These are phyloP conservation scores for Lasioglossum pauxillum DNA, from an alignment of 2,888 invertebrate species.

Conservation along the genomic window DNA sequence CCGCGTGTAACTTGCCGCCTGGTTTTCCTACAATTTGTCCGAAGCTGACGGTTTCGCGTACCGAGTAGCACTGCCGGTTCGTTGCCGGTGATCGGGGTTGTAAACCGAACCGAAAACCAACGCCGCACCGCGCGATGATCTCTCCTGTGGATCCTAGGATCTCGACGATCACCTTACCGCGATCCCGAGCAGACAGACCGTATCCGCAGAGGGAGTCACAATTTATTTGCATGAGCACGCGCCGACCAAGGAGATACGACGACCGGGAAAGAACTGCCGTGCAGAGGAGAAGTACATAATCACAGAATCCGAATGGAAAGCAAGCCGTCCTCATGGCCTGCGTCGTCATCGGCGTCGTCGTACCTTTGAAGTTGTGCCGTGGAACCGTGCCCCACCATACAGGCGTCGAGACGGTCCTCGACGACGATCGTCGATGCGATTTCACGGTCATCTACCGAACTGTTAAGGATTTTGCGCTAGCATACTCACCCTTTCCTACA, in stretches of 20 bases:
- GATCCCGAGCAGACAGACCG: slow-evolving; percentile 7
- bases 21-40: neutral
- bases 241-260: slow-evolving; percentile 59
- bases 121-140: neutral
- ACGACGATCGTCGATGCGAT: neutral
- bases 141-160: neutral
- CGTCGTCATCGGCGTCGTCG: slow-evolving; percentile 23
- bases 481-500: neutral
- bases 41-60: slow-evolving; percentile 8
- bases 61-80: neutral
- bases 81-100: neutral
- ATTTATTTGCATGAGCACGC: slow-evolving; percentile 36
- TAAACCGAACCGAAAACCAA: neutral
- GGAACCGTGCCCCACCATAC: slow-evolving; percentile 40
- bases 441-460: neutral
- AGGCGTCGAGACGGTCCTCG: neutral
- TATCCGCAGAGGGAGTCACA: neutral
- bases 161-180: slow-evolving; percentile 1
- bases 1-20: neutral
- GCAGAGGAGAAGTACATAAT: slow-evolving; percentile 59
- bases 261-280: slow-evolving; percentile 70
- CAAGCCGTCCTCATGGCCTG: slow-evolving; percentile 46
- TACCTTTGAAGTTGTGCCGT: slow-evolving; percentile 35
- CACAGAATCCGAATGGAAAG: slow-evolving; percentile 74
- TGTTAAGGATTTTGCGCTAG: neutral